Percentiles rank a stretch among this genome's conserved stretches.
Evolutionary conservation across 2,797 vertebrate species (phyloP).

Genomic region (Squalus acanthias): DNA sequence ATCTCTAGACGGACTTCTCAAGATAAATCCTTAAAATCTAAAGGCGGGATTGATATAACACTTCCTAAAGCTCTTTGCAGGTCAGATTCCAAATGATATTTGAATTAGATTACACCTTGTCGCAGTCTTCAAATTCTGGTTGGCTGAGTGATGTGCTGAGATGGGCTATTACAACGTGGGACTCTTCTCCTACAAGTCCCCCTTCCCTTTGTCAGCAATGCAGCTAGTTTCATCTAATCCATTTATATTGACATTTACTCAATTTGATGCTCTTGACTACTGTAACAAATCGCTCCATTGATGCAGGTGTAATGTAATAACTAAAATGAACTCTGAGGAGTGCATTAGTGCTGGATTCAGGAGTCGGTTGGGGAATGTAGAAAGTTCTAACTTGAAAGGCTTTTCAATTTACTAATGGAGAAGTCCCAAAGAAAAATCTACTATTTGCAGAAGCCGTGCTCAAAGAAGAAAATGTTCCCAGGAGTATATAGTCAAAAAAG

Average conservation of each 20-base stretch:
- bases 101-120: conserved; percentile 64
- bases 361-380: conserved; percentile 51
- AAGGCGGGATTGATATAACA: neutral
- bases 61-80: neutral
- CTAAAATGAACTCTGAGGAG: conserved; percentile 90
- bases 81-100: conserved; percentile 21
- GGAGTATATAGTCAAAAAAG: neutral
- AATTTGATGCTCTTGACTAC: conserved; percentile 95
- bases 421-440: neutral
- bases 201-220: conserved; percentile 89
- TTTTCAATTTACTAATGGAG: conserved; percentile 26
- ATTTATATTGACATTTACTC: conserved; percentile 96
- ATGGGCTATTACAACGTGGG: conserved; percentile 65
- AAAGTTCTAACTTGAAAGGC: neutral
- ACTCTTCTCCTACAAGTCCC: conserved; percentile 67
- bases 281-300: conserved; percentile 95
- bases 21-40: neutral
- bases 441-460: neutral
- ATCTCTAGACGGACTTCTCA: neutral
- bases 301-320: conserved; percentile 99
- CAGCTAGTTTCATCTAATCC: conserved; percentile 83
- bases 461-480: neutral
- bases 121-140: conserved; percentile 64
- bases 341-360: conserved; percentile 88
- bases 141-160: conserved; percentile 67